Conservation (phyloP, 2,888 invertebrate species). For the Caenorhabditis zanzibari region DNA sequence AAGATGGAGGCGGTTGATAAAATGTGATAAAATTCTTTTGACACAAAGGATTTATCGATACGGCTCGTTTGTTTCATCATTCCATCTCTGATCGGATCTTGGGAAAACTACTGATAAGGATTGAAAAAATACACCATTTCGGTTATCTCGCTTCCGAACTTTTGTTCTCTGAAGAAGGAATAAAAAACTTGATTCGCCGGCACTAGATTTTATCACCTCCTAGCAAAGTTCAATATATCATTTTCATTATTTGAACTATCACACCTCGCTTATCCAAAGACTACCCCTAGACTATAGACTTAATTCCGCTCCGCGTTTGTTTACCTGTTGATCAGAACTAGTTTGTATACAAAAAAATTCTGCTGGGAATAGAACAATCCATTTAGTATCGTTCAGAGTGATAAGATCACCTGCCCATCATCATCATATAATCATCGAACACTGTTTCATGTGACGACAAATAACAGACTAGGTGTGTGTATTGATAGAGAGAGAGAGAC, state of each 20-base stretch:
- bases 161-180: neutral
- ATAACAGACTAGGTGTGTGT: neutral
- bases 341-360: conserved; percentile 17
- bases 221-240: conserved; percentile 34
- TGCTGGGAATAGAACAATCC: conserved; percentile 39
- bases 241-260: conserved; percentile 27
- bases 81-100: conserved; percentile 6
- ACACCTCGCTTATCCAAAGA: conserved; percentile 19
- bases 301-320: conserved; percentile 6
- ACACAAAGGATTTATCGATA: neutral
- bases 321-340: conserved; percentile 20
- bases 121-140: neutral
- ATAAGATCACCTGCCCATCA: conserved; percentile 56
- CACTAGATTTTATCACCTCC: conserved; percentile 15
- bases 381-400: conserved; percentile 22
- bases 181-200: conserved; percentile 27
- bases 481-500: neutral
- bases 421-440: conserved; percentile 38
- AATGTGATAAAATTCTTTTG: conserved; percentile 43
- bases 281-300: conserved; percentile 14
- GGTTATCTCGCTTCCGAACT: neutral
- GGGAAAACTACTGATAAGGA: conserved; percentile 16
- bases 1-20: conserved; percentile 27
- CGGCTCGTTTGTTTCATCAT: conserved; percentile 8
- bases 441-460: conserved; percentile 48